Evolutionary conservation across 2,888 invertebrate genomes (phyloP).

Genomic region (Aporophyla nigra): DNA sequence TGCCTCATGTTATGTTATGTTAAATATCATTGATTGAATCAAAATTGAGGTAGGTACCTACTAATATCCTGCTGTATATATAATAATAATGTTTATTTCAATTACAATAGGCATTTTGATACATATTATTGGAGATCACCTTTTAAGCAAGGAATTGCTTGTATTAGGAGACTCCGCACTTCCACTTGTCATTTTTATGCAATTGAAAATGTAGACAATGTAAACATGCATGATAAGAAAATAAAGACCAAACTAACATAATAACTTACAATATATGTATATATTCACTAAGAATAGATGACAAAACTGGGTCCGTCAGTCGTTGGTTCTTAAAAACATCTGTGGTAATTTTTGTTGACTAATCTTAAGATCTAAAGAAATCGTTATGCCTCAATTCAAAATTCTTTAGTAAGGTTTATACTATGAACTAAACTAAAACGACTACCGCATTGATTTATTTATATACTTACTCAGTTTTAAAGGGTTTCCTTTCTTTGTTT

Average conservation of each 20-base stretch:
- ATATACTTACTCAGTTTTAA: neutral
- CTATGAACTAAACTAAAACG: neutral
- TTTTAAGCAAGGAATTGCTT: too few relatives aligned
- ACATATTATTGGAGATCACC: too few relatives aligned
- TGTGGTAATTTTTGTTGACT: too few relatives aligned
- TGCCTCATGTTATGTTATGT: too few relatives aligned
- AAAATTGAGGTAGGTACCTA: neutral
- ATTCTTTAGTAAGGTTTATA: neutral
- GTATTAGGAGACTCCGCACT: too few relatives aligned
- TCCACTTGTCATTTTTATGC: too few relatives aligned
- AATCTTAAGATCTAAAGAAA: neutral
- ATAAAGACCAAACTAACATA: too few relatives aligned
- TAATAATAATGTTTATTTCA: too few relatives aligned
- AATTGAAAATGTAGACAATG: too few relatives aligned
- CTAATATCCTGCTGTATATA: neutral
- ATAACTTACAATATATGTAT: too few relatives aligned
- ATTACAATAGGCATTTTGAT: too few relatives aligned
- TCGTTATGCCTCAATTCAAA: neutral
- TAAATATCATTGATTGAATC: constrained; percentile 1
- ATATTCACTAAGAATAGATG: neutral
- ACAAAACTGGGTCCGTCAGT: neutral
- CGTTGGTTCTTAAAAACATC: neutral
- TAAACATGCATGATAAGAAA: too few relatives aligned
- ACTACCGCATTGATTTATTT: neutral
- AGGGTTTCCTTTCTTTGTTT: neutral